phyloP scores from a whole-genome alignment of 2,113 vertebrate genomes.

The Petrocephalus microphthalmus region DNA sequence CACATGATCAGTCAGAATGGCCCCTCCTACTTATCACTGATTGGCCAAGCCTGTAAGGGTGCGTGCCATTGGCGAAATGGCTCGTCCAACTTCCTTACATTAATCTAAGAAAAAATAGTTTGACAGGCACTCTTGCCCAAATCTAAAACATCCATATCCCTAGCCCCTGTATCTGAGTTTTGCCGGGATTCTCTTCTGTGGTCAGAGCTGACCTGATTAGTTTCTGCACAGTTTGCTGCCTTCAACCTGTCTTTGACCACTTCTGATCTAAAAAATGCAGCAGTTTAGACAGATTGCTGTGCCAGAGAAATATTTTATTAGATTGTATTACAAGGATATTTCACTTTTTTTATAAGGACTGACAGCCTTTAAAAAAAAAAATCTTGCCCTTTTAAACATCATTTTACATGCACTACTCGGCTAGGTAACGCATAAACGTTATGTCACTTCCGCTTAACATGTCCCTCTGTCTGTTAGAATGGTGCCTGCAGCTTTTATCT shows the following conservation, averaged over 20 bases:
- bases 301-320: neutral
- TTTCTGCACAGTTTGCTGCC: neutral
- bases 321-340: constrained; percentile 6
- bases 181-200: neutral
- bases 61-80: neutral
- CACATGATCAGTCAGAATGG: neutral
- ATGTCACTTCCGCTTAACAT: neutral
- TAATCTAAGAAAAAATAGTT: neutral
- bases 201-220: neutral
- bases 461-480: neutral
- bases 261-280: neutral
- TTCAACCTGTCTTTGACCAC: neutral
- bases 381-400: neutral
- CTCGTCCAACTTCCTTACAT: neutral
- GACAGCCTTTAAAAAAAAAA: neutral
- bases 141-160: neutral
- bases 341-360: constrained; percentile 8
- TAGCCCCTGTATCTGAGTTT: neutral
- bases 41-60: neutral
- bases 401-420: neutral
- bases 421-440: neutral
- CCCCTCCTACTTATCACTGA: neutral
- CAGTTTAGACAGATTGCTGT: constrained; percentile 10
- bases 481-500: neutral
- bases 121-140: neutral